Conservation (phyloP, 2,888 invertebrate species). For the Hipparchia sbordonii region DNA sequence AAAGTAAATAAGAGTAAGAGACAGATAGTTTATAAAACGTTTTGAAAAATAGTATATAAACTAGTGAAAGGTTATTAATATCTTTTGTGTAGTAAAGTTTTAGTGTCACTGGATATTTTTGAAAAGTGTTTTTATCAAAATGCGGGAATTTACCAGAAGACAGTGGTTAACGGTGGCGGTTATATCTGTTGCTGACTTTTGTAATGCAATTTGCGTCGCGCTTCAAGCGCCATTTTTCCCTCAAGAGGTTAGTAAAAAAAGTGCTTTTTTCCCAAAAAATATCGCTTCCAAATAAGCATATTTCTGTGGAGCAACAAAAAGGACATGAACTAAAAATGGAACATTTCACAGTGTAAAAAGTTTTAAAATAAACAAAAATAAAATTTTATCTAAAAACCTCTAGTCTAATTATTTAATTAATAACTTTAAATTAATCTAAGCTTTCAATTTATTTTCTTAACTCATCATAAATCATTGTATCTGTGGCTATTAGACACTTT, state of each 20-base stretch:
- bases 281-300: no score
- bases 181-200: conserved; percentile 92
- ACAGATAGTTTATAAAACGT: background rate
- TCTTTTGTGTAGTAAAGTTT: background rate
- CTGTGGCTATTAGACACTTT: no score
- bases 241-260: conserved; percentile 85
- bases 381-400: no score
- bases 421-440: no score
- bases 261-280: no score
- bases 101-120: conserved; percentile 3
- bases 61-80: background rate
- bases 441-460: no score
- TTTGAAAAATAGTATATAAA: background rate
- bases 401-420: no score
- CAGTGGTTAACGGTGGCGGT: conserved; percentile 91
- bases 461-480: no score
- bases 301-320: no score
- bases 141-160: conserved; percentile 86
- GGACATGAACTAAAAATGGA: no score
- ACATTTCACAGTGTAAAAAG: no score
- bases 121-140: conserved; percentile 51
- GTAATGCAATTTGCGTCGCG: conserved; percentile 92
- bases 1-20: background rate
- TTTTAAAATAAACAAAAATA: no score
- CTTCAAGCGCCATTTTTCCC: conserved; percentile 94